Percentiles rank a stretch among this genome's conserved stretches.
Conservation (phyloP, 1,140 invertebrate species). For the Bradysia coprophila region DNA sequence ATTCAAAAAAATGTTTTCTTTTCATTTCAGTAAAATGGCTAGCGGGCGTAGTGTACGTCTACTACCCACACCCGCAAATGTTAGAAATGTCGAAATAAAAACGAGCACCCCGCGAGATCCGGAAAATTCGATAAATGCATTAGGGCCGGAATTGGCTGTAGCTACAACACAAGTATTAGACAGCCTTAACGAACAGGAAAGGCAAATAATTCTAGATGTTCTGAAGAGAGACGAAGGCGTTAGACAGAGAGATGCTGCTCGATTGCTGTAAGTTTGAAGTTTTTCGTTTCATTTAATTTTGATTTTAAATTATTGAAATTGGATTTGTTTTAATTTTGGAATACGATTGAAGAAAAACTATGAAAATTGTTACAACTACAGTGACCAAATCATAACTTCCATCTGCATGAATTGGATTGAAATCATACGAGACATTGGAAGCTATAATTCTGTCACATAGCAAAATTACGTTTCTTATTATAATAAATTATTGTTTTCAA, state of each 20-base stretch:
- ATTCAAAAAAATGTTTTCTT: too few relatives aligned
- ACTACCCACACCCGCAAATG: constrained; percentile 15
- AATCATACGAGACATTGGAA: too few relatives aligned
- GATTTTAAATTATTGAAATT: background rate
- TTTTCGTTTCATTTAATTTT: background rate
- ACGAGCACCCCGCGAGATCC: background rate
- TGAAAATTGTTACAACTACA: too few relatives aligned
- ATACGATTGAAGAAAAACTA: too few relatives aligned
- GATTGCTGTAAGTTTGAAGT: constrained; percentile 19
- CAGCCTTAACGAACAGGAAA: constrained; percentile 21
- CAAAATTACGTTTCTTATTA: too few relatives aligned
- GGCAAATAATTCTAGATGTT: constrained; percentile 23
- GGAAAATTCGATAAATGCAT: constrained; percentile 16
- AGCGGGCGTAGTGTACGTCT: constrained; percentile 23
- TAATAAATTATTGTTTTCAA: too few relatives aligned
- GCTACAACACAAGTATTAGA: constrained; percentile 21
- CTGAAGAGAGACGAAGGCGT: constrained; percentile 21
- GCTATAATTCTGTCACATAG: too few relatives aligned
- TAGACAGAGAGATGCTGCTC: constrained; percentile 20
- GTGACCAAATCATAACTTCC: too few relatives aligned
- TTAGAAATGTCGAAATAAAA: background rate
- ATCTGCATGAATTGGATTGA: too few relatives aligned
- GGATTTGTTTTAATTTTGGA: too few relatives aligned
- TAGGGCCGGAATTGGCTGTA: constrained; percentile 19
- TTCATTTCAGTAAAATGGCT: constrained; percentile 7